A percentile compares a stretch with the other conserved stretches of the same genome.
These are phyloP conservation scores for Subanguina moxae DNA, from an alignment of 1,140 invertebrate species.

Conservation along the genomic window DNA sequence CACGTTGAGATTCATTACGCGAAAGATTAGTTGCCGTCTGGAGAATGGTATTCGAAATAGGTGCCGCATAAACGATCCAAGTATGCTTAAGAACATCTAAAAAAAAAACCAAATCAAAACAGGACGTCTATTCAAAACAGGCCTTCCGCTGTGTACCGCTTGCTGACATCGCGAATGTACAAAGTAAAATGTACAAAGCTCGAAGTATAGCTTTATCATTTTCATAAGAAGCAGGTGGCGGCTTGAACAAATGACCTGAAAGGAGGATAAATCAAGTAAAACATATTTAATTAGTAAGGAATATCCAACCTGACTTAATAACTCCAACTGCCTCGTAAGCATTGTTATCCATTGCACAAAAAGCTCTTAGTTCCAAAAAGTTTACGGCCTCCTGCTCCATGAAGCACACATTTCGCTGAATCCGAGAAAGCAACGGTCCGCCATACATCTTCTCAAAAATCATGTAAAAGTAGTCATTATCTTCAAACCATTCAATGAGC, in stretches of 20 bases:
- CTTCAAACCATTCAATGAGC: conserved; percentile 64
- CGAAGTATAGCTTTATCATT: no score
- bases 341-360: no score
- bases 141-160: conserved; percentile 48
- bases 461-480: conserved; percentile 73
- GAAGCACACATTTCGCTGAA: conserved; percentile 84
- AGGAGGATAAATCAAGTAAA: no score
- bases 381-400: conserved; percentile 79
- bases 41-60: conserved; percentile 34
- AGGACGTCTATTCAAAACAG: no score
- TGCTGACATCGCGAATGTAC: conserved; percentile 46
- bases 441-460: conserved; percentile 96
- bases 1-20: conserved; percentile 55
- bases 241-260: no score
- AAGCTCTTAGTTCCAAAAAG: no score
- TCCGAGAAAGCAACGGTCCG: conserved; percentile 75
- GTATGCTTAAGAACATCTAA: conserved; percentile 47
- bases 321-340: no score
- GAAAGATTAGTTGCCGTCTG: conserved; percentile 40
- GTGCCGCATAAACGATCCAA: conserved; percentile 45
- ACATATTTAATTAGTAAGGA: no score
- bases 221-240: no score
- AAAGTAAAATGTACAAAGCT: no score
- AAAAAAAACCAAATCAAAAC: no score
- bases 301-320: no score